phyloP scores from a whole-genome alignment of 2,113 vertebrate genomes.

The Paralichthys olivaceus region DNA sequence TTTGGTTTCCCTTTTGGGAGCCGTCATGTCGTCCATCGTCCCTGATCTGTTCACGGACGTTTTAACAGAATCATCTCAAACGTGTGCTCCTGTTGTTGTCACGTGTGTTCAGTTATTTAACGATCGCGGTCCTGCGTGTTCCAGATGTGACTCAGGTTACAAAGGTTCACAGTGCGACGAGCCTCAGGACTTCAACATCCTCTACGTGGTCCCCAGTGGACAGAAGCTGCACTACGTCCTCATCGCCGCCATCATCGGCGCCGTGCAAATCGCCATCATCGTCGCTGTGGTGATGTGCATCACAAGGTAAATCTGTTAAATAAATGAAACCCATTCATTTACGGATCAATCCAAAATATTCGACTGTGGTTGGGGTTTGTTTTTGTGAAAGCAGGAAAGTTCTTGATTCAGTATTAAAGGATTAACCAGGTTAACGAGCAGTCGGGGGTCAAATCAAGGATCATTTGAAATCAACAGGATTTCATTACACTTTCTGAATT shows the following conservation, averaged over 20 bases:
- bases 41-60: no score
- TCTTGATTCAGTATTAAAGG: no score
- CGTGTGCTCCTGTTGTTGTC: neutral
- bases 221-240: slow-evolving; percentile 97
- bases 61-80: no score
- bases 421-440: no score
- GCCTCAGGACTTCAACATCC: slow-evolving; percentile 94
- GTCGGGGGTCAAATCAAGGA: no score
- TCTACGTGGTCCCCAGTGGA: slow-evolving; percentile 96
- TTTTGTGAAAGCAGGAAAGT: no score
- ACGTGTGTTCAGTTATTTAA: neutral
- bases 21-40: no score
- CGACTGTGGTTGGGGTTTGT: no score
- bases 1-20: no score
- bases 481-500: no score
- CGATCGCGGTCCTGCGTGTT: neutral
- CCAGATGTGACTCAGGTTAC: slow-evolving; percentile 93
- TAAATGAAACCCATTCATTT: neutral
- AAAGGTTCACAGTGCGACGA: slow-evolving; percentile 94
- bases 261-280: slow-evolving; percentile 96
- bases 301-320: slow-evolving; percentile 81
- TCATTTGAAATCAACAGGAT: no score
- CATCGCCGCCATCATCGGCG: slow-evolving; percentile 95
- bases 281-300: slow-evolving; percentile 98
- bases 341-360: no score